Evolutionary conservation across 2,797 vertebrate species (phyloP).

Genomic region (Lagorchestes hirsutus): DNA sequence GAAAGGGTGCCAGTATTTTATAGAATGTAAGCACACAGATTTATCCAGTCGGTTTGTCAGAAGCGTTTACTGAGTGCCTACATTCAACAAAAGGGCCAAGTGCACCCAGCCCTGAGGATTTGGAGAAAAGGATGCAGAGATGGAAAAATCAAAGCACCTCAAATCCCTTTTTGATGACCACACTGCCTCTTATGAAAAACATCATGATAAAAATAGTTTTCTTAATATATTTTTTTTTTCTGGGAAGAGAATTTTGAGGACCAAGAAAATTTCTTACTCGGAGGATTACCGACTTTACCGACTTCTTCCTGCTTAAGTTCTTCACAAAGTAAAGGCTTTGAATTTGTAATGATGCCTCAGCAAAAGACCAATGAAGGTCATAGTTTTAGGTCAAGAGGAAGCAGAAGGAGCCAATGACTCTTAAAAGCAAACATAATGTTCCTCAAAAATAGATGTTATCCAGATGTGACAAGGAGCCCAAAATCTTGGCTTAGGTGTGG

Average conservation of each 20-base stretch:
- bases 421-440: neutral
- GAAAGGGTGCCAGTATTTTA: neutral
- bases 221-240: constrained; percentile 65
- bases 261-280: constrained; percentile 63
- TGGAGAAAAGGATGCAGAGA: constrained; percentile 37
- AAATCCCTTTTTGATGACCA: constrained; percentile 46
- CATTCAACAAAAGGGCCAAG: neutral
- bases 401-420: constrained; percentile 1
- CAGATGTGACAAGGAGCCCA: neutral
- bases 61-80: neutral
- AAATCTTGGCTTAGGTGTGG: neutral
- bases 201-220: constrained; percentile 76
- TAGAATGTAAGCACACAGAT: neutral
- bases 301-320: constrained; percentile 64
- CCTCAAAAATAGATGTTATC: constrained; percentile 1
- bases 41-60: constrained; percentile 5
- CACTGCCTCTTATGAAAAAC: constrained; percentile 67
- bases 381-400: constrained; percentile 9
- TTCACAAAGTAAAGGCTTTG: constrained; percentile 60
- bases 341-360: neutral
- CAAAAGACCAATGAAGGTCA: neutral
- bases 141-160: constrained; percentile 56
- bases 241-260: constrained; percentile 69
- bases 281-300: constrained; percentile 65
- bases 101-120: neutral